Base-by-base conservation (phyloP, 1,140 invertebrate genomes). In the Camponotus floridanus region DNA sequence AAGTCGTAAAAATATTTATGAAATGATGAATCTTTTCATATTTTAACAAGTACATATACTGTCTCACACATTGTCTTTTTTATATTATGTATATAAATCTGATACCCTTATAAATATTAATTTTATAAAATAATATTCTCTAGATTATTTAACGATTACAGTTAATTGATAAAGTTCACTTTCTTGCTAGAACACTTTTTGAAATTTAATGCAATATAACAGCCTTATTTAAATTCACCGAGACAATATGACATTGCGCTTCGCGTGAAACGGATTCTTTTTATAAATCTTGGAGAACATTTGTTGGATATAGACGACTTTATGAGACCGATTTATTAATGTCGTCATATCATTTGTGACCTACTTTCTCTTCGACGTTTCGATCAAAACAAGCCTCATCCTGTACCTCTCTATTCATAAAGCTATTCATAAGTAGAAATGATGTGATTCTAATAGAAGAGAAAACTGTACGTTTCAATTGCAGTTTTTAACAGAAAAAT, bases 311-410 rank as follows among this genome's bases (percentile, higher is more conserved):
- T 57, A 31, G 64, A 26, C 55, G 68, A 45, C 64, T 76, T 83
- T 71, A 45, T 76, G 55, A 88, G 83, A 84, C 31, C 26, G 45
- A 33, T 26, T 26, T 26, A 26, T 26, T 26, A 26, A 62, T 87
- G 42, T 76, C 55, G 36, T 74, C 36, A 65, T 87, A 87, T 88
- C 85, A 76, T 84, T 87, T 57, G 76, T 87, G 78, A 83, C 45
- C 78, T 67, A 89, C 55, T 76, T 86, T 71, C n/a, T 71, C 18
- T 61, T 48, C 36, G 42, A 51, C 11, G 45, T 48, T 64, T 31
- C 11, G 59, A 76, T 86, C 76, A 48, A 78, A 85, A 76, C 67
- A 26, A 26, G 26, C 26, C 26, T 26, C 26, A 61, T 81, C 51
- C 26, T 39, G 26, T 59, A 71, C 36, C 42, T 61, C 36, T 64